Evolutionary conservation across 2,888 invertebrate genomes (phyloP).

Genomic region (Crematogaster levior): DNA sequence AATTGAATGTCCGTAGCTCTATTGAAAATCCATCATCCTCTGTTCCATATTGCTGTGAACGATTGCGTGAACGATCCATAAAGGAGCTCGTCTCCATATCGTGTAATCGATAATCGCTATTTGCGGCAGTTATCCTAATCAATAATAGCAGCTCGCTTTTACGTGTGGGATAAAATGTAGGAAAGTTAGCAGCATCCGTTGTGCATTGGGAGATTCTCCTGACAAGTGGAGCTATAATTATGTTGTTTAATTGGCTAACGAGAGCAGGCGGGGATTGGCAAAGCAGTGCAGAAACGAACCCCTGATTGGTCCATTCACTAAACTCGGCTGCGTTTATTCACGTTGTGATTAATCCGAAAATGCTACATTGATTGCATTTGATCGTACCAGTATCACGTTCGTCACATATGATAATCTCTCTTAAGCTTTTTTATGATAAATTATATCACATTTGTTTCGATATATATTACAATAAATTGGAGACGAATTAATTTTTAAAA

Average conservation of each 20-base stretch:
- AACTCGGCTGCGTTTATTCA: slow-evolving; percentile 64
- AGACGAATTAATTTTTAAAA: not conserved
- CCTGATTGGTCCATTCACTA: slow-evolving; percentile 72
- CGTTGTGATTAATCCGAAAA: slow-evolving; percentile 71
- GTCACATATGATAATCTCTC: not conserved
- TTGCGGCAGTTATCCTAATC: not conserved
- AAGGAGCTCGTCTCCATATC: not conserved
- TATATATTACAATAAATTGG: not conserved
- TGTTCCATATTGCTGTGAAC: not conserved
- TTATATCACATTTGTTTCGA: not conserved
- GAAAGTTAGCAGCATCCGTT: slow-evolving; percentile 60
- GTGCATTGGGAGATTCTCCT: slow-evolving; percentile 53
- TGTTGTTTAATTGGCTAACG: slow-evolving; percentile 81
- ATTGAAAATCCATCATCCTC: slow-evolving; percentile 35
- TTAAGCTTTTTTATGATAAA: not conserved
- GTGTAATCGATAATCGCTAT: slow-evolving; percentile 36
- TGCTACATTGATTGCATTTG: slow-evolving; percentile 4
- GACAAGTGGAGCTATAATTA: slow-evolving; percentile 73
- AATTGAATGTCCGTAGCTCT: not conserved
- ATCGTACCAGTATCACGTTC: not conserved
- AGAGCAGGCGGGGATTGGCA: slow-evolving; percentile 71
- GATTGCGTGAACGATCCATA: not conserved
- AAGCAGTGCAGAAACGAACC: slow-evolving; percentile 69
- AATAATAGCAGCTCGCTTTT: not conserved
- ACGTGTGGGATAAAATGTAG: slow-evolving; percentile 32